Evolutionary conservation across 2,797 vertebrate genomes (phyloP).

Genomic region (Spheniscus humboldti): DNA sequence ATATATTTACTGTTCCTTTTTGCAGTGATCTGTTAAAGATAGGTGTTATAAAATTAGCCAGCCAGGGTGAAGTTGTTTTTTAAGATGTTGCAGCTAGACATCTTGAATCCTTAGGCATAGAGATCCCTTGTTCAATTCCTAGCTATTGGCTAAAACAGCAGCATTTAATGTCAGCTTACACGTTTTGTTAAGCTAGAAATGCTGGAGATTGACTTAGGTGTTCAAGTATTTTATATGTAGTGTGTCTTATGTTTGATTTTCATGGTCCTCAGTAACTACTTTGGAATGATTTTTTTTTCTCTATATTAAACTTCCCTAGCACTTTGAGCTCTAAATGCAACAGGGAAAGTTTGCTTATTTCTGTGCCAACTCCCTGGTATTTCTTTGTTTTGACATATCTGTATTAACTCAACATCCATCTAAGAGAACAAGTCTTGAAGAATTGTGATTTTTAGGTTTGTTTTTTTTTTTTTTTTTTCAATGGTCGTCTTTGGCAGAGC

Average conservation of each 20-base stretch:
- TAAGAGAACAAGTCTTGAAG: background rate
- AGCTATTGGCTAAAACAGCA: background rate
- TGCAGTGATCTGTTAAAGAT: background rate
- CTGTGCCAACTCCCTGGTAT: background rate
- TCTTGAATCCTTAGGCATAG: background rate
- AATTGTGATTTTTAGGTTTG: background rate
- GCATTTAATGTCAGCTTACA: background rate
- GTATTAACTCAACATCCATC: background rate
- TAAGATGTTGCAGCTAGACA: background rate
- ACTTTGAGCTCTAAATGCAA: background rate
- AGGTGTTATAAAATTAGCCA: background rate
- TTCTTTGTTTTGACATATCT: background rate
- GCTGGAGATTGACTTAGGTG: background rate
- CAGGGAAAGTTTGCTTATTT: background rate
- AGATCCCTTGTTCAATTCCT: background rate
- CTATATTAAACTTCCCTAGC: background rate
- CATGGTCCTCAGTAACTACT: background rate
- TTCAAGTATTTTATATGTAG: background rate
- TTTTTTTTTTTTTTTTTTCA: background rate
- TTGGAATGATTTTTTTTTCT: background rate
- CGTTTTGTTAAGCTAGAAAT: background rate
- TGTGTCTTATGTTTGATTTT: background rate
- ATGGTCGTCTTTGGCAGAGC: background rate
- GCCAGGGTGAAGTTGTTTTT: background rate
- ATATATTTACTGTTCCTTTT: background rate